Conservation (phyloP, 2,888 invertebrate genomes). For the Acleris laterana region DNA sequence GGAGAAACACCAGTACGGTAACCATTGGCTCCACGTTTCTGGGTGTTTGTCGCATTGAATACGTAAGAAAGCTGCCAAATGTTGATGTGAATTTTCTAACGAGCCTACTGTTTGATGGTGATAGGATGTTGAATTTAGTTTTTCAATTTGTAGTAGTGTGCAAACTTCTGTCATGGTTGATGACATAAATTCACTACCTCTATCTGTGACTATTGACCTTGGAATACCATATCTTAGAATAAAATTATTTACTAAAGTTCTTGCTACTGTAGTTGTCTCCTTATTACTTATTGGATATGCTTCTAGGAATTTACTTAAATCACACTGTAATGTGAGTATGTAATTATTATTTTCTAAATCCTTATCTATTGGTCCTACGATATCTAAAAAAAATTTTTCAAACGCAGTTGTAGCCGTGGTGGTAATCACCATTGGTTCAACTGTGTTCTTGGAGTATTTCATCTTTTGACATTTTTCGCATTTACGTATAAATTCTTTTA, state of each 20-base stretch:
- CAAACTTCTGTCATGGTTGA: slow-evolving; percentile 1
- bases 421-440: background rate
- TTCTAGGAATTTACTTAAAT: background rate
- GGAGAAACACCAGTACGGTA: background rate
- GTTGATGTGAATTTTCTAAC: background rate
- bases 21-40: background rate
- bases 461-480: slow-evolving; percentile 10
- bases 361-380: background rate
- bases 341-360: background rate
- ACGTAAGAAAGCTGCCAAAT: background rate
- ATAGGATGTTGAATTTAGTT: background rate
- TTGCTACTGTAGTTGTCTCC: background rate
- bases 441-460: slow-evolving; percentile 1
- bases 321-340: background rate
- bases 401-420: background rate
- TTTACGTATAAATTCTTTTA: slow-evolving; percentile 2
- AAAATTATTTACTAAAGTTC: background rate
- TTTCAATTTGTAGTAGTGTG: background rate
- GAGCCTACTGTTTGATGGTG: slow-evolving; percentile 5
- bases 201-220: slow-evolving; percentile 1
- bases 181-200: slow-evolving; percentile 7
- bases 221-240: background rate
- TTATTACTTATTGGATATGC: background rate
- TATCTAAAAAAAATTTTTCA: background rate
- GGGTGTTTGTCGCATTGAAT: background rate